Percentiles rank a stretch among this genome's conserved stretches.
phyloP scores from a whole-genome alignment of 2,888 invertebrate genomes.

The Globia sparganii region DNA sequence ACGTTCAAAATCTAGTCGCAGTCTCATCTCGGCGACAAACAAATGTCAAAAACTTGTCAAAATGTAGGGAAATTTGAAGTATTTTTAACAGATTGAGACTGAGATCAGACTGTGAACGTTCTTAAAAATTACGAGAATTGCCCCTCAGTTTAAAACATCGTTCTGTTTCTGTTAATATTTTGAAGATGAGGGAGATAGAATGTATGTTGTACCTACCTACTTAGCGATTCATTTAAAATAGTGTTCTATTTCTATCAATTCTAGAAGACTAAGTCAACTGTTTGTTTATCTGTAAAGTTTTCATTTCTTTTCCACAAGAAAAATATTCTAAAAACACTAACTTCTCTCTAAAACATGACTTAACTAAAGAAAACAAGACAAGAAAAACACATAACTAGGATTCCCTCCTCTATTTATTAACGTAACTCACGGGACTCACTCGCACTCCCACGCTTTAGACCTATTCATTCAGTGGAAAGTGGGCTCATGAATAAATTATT shows the following conservation, averaged over 20 bases:
- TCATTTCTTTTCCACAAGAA: not conserved
- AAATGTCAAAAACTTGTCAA: no score
- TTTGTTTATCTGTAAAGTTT: not conserved
- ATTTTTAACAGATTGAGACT: no score
- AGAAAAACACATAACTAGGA: slow-evolving; percentile 23
- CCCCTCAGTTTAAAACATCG: no score
- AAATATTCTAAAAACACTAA: not conserved
- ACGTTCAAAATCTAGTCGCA: no score
- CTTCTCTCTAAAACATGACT: slow-evolving; percentile 17
- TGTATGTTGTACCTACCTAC: no score
- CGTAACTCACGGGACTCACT: slow-evolving; percentile 60
- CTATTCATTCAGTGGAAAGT: slow-evolving; percentile 79
- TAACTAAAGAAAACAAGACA: slow-evolving; percentile 31
- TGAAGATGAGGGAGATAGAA: not conserved
- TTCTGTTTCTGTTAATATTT: not conserved
- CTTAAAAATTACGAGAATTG: no score
- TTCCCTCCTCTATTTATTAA: slow-evolving; percentile 63
- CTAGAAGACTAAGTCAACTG: not conserved
- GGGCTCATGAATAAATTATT: slow-evolving; percentile 81
- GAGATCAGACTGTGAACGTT: no score
- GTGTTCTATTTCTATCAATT: not conserved
- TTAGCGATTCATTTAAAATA: not conserved
- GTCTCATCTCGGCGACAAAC: no score
- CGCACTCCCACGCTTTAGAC: slow-evolving; percentile 67
- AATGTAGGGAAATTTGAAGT: no score